Percentiles rank a stretch among this genome's conserved stretches.
Conservation (phyloP, 2,113 vertebrate genomes). For the Madoqua kirkii region DNA sequence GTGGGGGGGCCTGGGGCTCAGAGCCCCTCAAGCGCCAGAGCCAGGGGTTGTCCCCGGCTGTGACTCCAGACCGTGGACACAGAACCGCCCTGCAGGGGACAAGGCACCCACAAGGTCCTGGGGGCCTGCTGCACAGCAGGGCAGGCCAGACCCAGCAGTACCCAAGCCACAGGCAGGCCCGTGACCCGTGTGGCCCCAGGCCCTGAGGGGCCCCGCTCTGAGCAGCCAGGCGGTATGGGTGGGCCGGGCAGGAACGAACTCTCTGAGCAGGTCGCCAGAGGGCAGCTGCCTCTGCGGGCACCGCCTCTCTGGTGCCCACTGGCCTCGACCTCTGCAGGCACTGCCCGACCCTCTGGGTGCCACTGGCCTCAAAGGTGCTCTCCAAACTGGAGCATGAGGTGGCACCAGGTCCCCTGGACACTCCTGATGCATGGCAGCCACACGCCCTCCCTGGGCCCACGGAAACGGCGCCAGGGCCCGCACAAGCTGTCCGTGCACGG, state of each 20-base stretch:
- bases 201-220: no score
- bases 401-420: accelerated
- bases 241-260: accelerated
- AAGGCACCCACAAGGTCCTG: accelerated
- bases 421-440: accelerated
- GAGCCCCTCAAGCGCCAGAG: accelerated
- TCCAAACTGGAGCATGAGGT: neutral
- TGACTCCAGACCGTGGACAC: neutral
- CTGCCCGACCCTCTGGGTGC: neutral
- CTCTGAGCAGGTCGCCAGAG: accelerated
- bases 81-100: accelerated
- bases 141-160: no score
- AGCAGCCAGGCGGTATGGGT: accelerated
- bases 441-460: accelerated
- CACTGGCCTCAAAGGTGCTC: neutral
- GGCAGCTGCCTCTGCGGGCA: accelerated
- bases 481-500: accelerated
- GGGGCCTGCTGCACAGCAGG: accelerated
- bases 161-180: neutral
- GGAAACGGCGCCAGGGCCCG: accelerated
- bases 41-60: neutral
- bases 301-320: neutral
- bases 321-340: neutral
- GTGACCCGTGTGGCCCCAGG: accelerated
- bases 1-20: neutral